These are phyloP conservation scores for Tricholaema leucomelas DNA, from an alignment of 2,113 vertebrate species.

Conservation along the genomic window DNA sequence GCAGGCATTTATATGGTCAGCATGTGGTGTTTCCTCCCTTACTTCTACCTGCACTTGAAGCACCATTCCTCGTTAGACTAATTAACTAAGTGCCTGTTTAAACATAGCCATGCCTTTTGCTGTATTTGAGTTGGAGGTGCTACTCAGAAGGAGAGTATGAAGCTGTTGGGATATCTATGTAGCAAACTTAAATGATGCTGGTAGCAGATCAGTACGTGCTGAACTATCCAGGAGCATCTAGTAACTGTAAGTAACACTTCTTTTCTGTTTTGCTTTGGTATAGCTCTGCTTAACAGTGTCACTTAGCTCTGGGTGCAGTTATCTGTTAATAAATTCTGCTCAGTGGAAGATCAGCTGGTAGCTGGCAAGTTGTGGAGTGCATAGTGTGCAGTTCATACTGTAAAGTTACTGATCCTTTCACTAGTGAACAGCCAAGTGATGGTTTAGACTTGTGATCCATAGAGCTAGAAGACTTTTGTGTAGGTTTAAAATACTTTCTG, in stretches of 20 bases:
- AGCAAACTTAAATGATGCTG: conserved; percentile 70
- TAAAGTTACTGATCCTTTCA: neutral
- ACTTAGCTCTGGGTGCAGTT: neutral
- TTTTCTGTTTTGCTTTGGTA: neutral
- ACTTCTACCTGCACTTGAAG: neutral
- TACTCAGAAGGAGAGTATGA: conserved; percentile 26
- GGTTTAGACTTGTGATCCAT: neutral
- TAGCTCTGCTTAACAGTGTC: neutral
- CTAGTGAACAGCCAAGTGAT: neutral
- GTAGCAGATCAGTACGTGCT: conserved; percentile 47
- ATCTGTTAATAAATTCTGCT: neutral
- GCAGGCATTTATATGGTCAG: conserved; percentile 6
- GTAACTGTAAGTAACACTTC: conserved; percentile 60
- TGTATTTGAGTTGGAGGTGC: conserved; percentile 9
- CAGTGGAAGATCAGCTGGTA: neutral
- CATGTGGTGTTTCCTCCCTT: conserved; percentile 15
- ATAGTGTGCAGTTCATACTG: neutral
- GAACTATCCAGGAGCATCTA: neutral
- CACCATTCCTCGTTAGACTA: neutral
- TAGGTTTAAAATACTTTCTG: neutral
- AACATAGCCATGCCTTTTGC: neutral
- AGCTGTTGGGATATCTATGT: conserved; percentile 25
- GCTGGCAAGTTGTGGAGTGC: neutral
- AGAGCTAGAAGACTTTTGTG: neutral
- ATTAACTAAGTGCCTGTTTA: conserved; percentile 43